Conservation (phyloP, 2,797 vertebrate species). For the Neopelma chrysocephalum region DNA sequence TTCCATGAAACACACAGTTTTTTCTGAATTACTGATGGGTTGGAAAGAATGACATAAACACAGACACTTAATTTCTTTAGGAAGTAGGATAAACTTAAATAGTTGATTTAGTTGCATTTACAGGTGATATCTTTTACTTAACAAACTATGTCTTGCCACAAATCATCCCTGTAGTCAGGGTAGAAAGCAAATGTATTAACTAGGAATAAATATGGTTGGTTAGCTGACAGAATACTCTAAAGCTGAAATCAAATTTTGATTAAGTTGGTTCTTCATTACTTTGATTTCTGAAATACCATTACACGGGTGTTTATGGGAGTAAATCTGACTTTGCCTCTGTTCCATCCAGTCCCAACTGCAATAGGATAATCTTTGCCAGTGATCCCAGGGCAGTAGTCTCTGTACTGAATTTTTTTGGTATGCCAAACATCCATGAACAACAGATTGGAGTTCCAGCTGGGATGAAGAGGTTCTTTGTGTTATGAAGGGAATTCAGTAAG, state of each 20-base stretch:
- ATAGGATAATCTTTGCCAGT: neutral
- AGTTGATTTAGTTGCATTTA: neutral
- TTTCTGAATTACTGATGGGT: neutral
- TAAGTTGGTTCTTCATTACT: neutral
- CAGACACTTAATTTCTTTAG: neutral
- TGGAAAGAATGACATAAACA: neutral
- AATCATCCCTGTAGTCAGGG: neutral
- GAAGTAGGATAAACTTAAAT: neutral
- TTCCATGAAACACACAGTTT: neutral
- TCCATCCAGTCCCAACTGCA: neutral
- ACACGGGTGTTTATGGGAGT: neutral
- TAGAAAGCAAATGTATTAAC: neutral
- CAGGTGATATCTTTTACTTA: neutral
- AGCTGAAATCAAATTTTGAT: neutral
- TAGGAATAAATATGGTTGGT: neutral
- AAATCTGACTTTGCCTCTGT: neutral
- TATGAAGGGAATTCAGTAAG: neutral
- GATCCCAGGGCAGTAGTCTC: neutral
- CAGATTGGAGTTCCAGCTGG: neutral
- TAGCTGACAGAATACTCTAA: neutral
- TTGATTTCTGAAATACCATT: neutral
- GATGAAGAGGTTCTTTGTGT: neutral
- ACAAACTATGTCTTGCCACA: neutral
- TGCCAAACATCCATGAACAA: neutral
- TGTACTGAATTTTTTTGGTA: neutral